phyloP scores from a whole-genome alignment of 2,797 vertebrate species.

The Holocentrus rufus region DNA sequence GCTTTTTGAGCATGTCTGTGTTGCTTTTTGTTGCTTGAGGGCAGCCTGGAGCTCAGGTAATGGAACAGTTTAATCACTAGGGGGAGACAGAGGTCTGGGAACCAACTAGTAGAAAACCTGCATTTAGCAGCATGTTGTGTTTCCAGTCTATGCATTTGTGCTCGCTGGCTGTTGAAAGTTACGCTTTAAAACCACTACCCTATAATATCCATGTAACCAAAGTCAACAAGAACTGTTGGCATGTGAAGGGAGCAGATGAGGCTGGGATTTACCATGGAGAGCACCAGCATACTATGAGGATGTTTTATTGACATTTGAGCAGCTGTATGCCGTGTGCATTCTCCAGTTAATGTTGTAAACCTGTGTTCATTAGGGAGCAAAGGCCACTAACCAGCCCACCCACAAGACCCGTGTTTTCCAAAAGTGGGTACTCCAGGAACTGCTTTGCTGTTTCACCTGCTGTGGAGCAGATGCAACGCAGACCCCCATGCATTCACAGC shows the following conservation, averaged over 20 bases:
- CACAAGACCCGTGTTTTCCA: constrained; percentile 57
- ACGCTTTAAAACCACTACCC: background rate
- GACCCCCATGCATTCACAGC: constrained; percentile 53
- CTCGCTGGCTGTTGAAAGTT: background rate
- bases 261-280: background rate
- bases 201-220: background rate
- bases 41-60: constrained; percentile 35
- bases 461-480: constrained; percentile 68
- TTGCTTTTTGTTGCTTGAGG: background rate
- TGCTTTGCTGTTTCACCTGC: constrained; percentile 76
- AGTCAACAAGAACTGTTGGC: background rate
- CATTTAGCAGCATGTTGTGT: background rate
- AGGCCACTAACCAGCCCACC: constrained; percentile 56
- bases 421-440: constrained; percentile 46
- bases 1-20: background rate
- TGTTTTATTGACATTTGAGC: constrained; percentile 10
- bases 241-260: background rate
- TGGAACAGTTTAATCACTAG: constrained; percentile 61
- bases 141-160: background rate
- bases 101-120: background rate
- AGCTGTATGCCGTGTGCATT: constrained; percentile 11
- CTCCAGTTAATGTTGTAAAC: constrained; percentile 36
- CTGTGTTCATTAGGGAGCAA: constrained; percentile 48
- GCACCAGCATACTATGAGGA: background rate
- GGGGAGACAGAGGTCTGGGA: constrained; percentile 59